Base-by-base conservation (phyloP, 1,140 invertebrate species). In the Andricus grossulariae region DNA sequence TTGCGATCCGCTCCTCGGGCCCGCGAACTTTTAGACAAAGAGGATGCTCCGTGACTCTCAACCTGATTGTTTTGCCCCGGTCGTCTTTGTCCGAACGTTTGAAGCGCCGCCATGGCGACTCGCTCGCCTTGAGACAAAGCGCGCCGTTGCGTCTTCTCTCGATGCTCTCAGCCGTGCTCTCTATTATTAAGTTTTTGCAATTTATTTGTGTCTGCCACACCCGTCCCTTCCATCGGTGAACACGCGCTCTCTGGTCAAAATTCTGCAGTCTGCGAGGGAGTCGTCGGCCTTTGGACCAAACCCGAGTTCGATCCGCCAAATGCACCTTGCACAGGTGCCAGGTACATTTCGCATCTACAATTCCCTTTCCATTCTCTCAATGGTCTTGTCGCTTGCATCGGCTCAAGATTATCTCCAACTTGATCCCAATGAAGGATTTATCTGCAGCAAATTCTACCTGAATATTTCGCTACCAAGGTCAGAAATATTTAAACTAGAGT, bases 161-260 rank as follows among this genome's bases (percentile, higher is more conserved):
- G 81, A 82, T 81, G 77, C 80, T 79, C 80, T 60, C 77, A 78
- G 83, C 82, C 66, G 75, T 77, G 83, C 80, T 83, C 82, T 87
- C 90, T 91, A 91, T 91, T 91, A 91, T 91, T 90, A 90, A 89
- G 89, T 91, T 90, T 88, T 91, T 88, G 87, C 88, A 87, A 91
- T 91, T 90, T 91, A 91, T 91, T 91, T 91, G 90, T 91, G 90
- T 91, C 90, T 91, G 89, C 88, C 80, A 49, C 72, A 75, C 75
- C 75, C 78, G 71, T 79, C 77, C 77, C n/a, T 76, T 77, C 55
- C 25, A 77, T 78, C 73, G 73, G 72, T 74, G 76, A 78, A 79
- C 73, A 73, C 80, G 75, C 78, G 79, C 80, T 57, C 75, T 76
- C 21, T 39, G 12, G 57, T 76, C 80, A 81, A 83, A 84, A 82